Conservation (phyloP, 1,140 invertebrate species). For the Meloidogyne exigua region DNA sequence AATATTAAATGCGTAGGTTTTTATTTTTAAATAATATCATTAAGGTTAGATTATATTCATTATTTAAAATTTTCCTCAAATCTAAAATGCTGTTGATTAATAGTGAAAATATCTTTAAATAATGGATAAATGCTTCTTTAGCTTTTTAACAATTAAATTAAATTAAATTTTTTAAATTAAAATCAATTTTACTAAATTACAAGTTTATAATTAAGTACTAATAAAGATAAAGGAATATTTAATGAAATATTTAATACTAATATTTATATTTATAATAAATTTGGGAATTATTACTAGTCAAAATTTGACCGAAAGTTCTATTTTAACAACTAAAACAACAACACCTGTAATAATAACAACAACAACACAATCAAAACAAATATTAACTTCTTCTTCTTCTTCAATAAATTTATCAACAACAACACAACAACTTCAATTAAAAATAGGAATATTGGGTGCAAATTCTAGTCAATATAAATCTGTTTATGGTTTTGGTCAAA, state of each 20-base stretch:
- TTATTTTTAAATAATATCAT: no score
- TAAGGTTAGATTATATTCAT: no score
- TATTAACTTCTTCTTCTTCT: background rate
- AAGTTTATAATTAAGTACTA: no score
- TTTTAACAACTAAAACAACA: background rate
- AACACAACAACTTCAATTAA: slow-evolving; percentile 7
- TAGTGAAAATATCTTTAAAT: no score
- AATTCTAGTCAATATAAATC: slow-evolving; percentile 29
- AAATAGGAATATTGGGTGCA: slow-evolving; percentile 42
- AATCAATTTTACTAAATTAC: no score
- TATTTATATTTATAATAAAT: background rate
- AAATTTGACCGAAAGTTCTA: background rate
- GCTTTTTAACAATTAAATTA: no score
- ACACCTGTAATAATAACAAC: background rate
- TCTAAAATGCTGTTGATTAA: no score
- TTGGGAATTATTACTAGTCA: background rate
- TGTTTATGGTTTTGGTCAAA: slow-evolving; percentile 47
- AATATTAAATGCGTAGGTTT: no score
- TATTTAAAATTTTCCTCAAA: no score
- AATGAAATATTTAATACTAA: background rate
- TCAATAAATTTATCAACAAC: background rate
- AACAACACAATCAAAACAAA: background rate
- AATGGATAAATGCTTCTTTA: no score
- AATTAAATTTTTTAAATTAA: no score
- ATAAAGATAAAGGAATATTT: no score